Percentiles rank a stretch among this genome's conserved stretches.
phyloP scores from a whole-genome alignment of 2,888 invertebrate species.

The Thymelicus acteon region DNA sequence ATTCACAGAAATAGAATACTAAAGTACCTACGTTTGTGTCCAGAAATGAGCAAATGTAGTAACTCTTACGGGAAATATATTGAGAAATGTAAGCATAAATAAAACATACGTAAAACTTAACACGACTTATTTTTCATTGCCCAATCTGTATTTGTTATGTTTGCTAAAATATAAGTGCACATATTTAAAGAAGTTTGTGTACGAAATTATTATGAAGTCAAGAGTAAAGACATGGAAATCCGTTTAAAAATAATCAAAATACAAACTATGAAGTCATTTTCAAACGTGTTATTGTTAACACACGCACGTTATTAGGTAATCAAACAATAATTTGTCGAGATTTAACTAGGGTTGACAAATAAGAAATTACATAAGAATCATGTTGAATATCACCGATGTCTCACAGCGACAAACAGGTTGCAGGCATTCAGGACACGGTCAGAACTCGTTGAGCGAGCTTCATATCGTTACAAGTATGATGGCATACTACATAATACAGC shows the following conservation, averaged over 20 bases:
- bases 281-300: background rate
- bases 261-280: conserved; percentile 9
- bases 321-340: conserved; percentile 1
- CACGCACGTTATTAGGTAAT: background rate
- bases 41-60: conserved; percentile 19
- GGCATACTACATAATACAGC: conserved; percentile 19
- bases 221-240: no score
- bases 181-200: no score
- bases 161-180: no score
- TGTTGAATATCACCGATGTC: conserved; percentile 13
- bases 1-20: conserved; percentile 36
- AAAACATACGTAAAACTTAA: no score
- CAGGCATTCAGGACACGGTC: conserved; percentile 17
- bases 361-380: conserved; percentile 23
- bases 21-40: conserved; percentile 17
- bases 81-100: no score
- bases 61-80: background rate
- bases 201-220: no score
- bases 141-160: no score
- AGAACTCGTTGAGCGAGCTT: conserved; percentile 33
- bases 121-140: no score
- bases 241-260: no score
- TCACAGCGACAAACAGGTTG: conserved; percentile 29
- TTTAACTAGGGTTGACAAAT: conserved; percentile 10
- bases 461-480: conserved; percentile 20